These are phyloP conservation scores for Drosophila cardini DNA, from an alignment of 1,140 invertebrate genomes.

Conservation along the genomic window DNA sequence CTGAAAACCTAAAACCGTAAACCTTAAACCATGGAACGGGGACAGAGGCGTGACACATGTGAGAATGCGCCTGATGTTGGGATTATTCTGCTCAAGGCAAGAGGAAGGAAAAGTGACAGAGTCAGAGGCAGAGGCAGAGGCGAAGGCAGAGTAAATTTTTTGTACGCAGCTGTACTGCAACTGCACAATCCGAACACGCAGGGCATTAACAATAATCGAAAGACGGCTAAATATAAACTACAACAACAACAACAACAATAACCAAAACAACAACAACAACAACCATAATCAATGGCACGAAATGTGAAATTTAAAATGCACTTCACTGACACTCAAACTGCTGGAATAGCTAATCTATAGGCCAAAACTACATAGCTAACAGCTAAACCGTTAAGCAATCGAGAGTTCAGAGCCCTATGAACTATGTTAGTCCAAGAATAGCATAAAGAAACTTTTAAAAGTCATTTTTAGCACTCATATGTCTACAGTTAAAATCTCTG, in stretches of 20 bases:
- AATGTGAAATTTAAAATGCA: slow-evolving; percentile 24
- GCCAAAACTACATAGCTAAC: no score
- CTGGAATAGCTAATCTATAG: slow-evolving; percentile 21
- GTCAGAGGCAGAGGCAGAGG: no score
- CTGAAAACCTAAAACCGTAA: slow-evolving; percentile 20
- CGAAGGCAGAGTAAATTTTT: slow-evolving; percentile 14
- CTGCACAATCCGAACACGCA: slow-evolving; percentile 25
- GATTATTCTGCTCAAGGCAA: slow-evolving; percentile 62
- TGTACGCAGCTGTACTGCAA: slow-evolving; percentile 27
- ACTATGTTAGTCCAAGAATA: not conserved
- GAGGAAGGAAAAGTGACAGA: no score
- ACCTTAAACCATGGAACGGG: not conserved
- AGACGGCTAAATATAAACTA: slow-evolving; percentile 64
- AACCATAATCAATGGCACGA: slow-evolving; percentile 21
- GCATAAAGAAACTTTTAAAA: not conserved
- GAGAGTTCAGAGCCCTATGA: not conserved
- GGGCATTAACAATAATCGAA: slow-evolving; percentile 67
- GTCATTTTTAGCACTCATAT: no score
- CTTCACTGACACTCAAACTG: slow-evolving; percentile 11
- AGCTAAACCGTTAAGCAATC: not conserved
- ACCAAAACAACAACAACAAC: not conserved
- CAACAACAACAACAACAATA: slow-evolving; percentile 6
- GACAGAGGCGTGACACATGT: slow-evolving; percentile 57
- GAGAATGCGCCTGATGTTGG: slow-evolving; percentile 67
- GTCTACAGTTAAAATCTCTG: not conserved